Conservation (phyloP, 2,888 invertebrate species). For the Euplagia quadripunctaria region DNA sequence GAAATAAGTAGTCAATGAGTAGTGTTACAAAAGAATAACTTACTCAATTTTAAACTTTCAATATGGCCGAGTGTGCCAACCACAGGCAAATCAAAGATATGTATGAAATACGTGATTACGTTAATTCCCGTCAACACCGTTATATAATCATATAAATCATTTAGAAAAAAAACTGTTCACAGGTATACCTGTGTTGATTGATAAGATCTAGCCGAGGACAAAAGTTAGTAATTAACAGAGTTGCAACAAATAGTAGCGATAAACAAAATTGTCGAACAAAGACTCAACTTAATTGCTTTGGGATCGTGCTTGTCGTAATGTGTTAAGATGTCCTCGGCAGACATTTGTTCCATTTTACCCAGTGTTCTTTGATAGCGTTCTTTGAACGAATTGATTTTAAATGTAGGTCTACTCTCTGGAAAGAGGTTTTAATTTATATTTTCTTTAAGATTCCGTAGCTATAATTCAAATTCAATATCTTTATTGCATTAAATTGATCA, state of each 20-base stretch:
- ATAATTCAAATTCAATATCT: no score
- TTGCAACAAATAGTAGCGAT: conserved; percentile 40
- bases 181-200: no score
- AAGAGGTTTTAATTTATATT: neutral
- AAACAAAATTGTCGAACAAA: conserved; percentile 55
- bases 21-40: no score
- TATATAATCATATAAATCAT: no score
- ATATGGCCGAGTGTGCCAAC: no score
- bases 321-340: conserved; percentile 59
- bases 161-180: no score
- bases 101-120: no score
- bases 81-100: no score
- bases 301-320: conserved; percentile 51
- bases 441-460: neutral
- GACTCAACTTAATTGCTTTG: conserved; percentile 54
- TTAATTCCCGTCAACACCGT: no score
- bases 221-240: neutral
- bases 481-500: no score
- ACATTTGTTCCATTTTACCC: conserved; percentile 55
- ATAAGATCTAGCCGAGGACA: neutral
- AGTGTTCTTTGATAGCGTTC: conserved; percentile 49
- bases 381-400: conserved; percentile 48
- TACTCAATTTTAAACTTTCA: no score
- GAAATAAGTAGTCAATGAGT: no score
- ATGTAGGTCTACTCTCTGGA: conserved; percentile 45